Evolutionary conservation across 2,113 vertebrate genomes (phyloP).

Genomic region (Vidua chalybeata): DNA sequence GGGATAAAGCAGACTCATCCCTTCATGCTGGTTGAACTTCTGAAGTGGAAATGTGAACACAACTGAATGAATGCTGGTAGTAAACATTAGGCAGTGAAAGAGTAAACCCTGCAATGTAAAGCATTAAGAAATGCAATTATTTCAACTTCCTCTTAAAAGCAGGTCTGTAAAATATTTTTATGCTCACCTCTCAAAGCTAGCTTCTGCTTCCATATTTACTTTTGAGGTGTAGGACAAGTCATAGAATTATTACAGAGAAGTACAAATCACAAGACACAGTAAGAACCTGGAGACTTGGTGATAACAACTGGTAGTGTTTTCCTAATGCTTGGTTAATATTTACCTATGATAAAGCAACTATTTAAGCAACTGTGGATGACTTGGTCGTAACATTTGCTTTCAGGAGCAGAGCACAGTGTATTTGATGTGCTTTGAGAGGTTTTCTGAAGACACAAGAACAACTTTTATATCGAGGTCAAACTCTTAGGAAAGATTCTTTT

Average conservation of each 20-base stretch:
- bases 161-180: background rate
- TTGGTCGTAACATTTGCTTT: background rate
- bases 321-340: constrained; percentile 72
- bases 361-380: background rate
- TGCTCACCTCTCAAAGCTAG: background rate
- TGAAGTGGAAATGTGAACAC: background rate
- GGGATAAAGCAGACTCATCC: background rate
- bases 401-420: background rate
- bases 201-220: constrained; percentile 40
- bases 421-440: background rate
- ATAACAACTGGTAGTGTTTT: constrained; percentile 46
- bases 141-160: background rate
- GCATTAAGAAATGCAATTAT: background rate
- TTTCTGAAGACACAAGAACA: background rate
- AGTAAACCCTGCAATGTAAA: background rate
- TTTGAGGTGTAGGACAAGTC: constrained; percentile 21
- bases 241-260: background rate
- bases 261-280: background rate
- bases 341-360: constrained; percentile 33
- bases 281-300: background rate
- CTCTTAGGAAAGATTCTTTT: background rate
- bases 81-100: background rate
- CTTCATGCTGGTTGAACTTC: background rate
- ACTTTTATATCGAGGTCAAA: background rate
- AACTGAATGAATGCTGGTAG: background rate